Conservation (phyloP, 2,888 invertebrate species). For the Perizoma flavofasciatum region DNA sequence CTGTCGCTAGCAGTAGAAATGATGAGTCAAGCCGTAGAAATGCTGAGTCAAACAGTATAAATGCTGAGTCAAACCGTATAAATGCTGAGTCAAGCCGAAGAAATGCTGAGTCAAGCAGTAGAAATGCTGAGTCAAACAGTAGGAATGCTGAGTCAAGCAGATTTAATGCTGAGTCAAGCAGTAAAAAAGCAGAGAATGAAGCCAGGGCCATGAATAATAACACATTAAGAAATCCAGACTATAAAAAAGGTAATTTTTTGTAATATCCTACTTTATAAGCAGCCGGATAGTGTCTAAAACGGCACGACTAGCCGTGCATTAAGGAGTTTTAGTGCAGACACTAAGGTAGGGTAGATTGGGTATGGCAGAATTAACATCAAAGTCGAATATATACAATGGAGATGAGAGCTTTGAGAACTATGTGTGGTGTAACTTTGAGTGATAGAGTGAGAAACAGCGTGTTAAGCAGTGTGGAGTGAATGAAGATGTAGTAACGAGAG, state of each 20-base stretch:
- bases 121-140: neutral
- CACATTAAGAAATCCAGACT: neutral
- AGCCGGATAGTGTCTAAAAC: too few species aligned
- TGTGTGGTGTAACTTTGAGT: too few species aligned
- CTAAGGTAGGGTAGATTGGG: too few species aligned
- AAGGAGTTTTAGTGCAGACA: too few species aligned
- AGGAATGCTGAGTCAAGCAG: slow-evolving; percentile 1
- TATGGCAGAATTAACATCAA: too few species aligned
- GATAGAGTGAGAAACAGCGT: too few species aligned
- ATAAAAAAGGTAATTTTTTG: slow-evolving; percentile 19
- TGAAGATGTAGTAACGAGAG: too few species aligned
- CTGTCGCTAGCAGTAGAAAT: neutral
- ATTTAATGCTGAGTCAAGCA: slow-evolving; percentile 1
- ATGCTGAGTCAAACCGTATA: neutral
- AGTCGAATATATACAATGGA: too few species aligned
- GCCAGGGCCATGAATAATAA: neutral
- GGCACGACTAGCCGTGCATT: too few species aligned
- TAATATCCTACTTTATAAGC: neutral
- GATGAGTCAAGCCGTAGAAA: neutral
- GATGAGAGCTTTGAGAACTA: too few species aligned
- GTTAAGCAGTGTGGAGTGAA: too few species aligned
- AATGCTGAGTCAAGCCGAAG: neutral
- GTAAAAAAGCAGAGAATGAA: neutral
- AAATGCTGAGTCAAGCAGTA: slow-evolving; percentile 6
- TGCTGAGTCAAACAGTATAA: neutral